Conservation (phyloP, 2,888 invertebrate genomes). For the Ophion obscuratus region DNA sequence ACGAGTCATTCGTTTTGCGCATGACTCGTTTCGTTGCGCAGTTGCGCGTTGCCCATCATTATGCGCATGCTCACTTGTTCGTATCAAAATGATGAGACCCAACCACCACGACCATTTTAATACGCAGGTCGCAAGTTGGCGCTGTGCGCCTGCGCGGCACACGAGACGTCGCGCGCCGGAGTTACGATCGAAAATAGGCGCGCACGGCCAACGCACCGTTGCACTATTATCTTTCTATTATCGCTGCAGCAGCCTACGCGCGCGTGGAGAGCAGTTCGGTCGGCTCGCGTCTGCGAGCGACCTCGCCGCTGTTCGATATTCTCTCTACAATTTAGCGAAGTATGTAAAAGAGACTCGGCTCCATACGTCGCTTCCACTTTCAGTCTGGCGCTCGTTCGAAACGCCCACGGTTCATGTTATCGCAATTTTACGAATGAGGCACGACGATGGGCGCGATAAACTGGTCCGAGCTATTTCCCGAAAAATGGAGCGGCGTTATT, state of each 20-base stretch:
- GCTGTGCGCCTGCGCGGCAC: no score
- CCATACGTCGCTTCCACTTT: neutral
- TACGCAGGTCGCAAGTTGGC: no score
- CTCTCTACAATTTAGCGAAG: neutral
- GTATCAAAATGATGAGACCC: no score
- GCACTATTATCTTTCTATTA: neutral
- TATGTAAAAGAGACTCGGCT: neutral
- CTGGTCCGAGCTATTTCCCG: slow-evolving; percentile 92
- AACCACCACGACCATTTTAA: no score
- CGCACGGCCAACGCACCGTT: neutral
- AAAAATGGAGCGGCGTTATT: slow-evolving; percentile 91
- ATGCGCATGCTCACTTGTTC: no score
- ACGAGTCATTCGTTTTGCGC: no score
- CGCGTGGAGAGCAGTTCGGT: neutral
- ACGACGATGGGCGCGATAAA: slow-evolving; percentile 78
- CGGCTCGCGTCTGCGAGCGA: neutral
- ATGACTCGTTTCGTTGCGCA: no score
- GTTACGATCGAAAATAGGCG: neutral
- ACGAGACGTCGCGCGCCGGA: no score
- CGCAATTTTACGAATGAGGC: neutral
- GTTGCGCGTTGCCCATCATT: no score
- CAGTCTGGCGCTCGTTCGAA: neutral
- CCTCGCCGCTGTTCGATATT: no score
- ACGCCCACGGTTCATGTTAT: neutral
- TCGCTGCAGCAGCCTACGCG: neutral